Evolutionary conservation across 1,140 invertebrate genomes (phyloP), one percentile per base, ranked within the genome.

Genomic region (Bactericera cockerelli): DNA sequence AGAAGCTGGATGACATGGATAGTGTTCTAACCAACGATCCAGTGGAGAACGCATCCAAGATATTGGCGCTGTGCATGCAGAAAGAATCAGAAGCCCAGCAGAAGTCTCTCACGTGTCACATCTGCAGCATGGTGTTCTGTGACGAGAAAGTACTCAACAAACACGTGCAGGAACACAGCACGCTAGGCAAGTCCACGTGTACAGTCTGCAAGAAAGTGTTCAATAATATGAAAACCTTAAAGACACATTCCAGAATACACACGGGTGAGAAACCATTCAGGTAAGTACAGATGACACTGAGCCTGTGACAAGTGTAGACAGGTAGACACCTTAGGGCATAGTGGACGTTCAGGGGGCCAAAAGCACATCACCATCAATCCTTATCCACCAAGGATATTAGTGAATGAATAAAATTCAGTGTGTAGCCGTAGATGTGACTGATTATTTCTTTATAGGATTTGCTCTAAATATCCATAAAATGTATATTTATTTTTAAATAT

Each of bases 51-150:
- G 42, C 42, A 49, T 49, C 42, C n/a, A 49, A 49, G 22, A 49
- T 49, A 4, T n/a, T 49, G 19, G 42, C 42, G 19, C 42, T 49
- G 4, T 49, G 42, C 19, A 19, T 49, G n/a, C 6, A 49, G 19
- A 49, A 49, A 22, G 42, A 49, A 22, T 4, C n/a, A 49, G 42
- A 49, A n/a, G 22, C n/a, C 3, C n/a, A 49, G 22, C n/a, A 49
- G 22, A 49, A 49, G 22, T 22, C 42, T 8, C 19, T 49, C 8
- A n/a, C 42, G 3, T 49, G 42, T 49, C 6, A 49, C n/a, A 19
- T 49, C 4, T 49, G 42, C n/a, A 49, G 42, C 22, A 49, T 49
- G 42, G 42, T 49, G n/a, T 49, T 49, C 42, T 49, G 42, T 49
- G 42, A 49, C 19, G 42, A 49, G n/a, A 16, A 6, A 22, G 42